Base-by-base conservation (phyloP, 1,140 invertebrate species). In the Eciton burchellii region DNA sequence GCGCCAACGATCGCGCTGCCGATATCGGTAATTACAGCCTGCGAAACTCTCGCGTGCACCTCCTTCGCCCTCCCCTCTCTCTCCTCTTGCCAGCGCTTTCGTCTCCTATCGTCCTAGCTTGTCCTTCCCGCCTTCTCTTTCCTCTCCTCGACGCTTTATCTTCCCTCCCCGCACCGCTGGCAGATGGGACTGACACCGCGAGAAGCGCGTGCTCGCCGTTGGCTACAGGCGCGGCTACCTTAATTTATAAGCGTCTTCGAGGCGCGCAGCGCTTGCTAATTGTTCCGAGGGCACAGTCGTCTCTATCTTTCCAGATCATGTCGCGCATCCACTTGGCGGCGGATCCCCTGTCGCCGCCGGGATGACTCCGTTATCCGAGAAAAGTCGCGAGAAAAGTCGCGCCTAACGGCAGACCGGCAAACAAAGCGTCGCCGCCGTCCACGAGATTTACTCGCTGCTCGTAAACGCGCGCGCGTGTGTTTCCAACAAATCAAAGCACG, bases 21-120 rank as follows among this genome's bases (percentile, higher is more conserved):
- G 89, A 89, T 88, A 89, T 84, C 83, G 52, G 81, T 90, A 90
- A 90, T 87, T 88, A 84, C 86, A 90, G 86, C 79, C 70, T 83
- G 45, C 72, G 81, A 77, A 65, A 83, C 70, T 47, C 47, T 70
- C 63, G 56, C 74, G 82, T 74, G 81, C 70, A 49, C 56, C 66
- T 81, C 63, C 82, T 76, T n/a, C n/a, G n/a, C n/a, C 14, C 19
- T 52, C 12, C 41, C n/a, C 29, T 19, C 19, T 62, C 12, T 57
- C 52, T 77, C 43, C 47, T 68, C 19, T 29, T 68, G 16, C 11
- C 8, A 12, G 16, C 12, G 21, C 72, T 76, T 63, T 83, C 71
- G 29, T 65, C 62, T 77, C 71, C 72, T 74, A 47, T 73, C 56
- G 56, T 82, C 29, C 81, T 65, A 60, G 56, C 70, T 70, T 63